A percentile compares a stretch with the other conserved stretches of the same genome.
Evolutionary conservation across 2,888 invertebrate species (phyloP).

Genomic region (Chalcosyrphus nemorum): DNA sequence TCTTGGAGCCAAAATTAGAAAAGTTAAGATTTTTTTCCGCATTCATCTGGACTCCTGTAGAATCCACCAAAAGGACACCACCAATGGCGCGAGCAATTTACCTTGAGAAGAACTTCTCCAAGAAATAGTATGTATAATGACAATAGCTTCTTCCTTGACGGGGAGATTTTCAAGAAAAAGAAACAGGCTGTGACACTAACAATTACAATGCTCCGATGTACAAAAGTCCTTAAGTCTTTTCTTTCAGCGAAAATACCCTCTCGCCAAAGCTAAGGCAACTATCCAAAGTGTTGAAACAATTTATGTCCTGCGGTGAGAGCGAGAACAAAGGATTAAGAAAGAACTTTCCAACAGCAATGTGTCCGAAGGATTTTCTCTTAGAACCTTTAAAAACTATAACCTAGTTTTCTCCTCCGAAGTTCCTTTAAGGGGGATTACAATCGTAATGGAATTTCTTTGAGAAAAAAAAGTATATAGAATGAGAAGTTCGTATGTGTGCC

Average conservation of each 20-base stretch:
- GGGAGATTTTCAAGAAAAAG: neutral
- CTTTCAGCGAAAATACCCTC: neutral
- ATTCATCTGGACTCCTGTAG: neutral
- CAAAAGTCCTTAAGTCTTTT: slow-evolving; percentile 29
- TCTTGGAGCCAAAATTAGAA: neutral
- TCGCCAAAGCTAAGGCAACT: slow-evolving; percentile 10
- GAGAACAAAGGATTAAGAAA: slow-evolving; percentile 45
- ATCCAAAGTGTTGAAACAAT: slow-evolving; percentile 61
- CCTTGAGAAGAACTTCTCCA: neutral
- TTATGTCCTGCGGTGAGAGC: slow-evolving; percentile 43
- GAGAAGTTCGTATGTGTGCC: slow-evolving; percentile 16
- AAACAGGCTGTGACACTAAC: slow-evolving; percentile 1
- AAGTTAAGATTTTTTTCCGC: neutral
- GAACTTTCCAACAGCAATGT: slow-evolving; percentile 53
- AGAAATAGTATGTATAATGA: neutral
- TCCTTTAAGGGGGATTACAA: slow-evolving; percentile 54
- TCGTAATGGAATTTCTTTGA: slow-evolving; percentile 54
- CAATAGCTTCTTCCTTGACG: neutral
- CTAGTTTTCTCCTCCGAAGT: slow-evolving; percentile 41
- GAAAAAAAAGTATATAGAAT: neutral
- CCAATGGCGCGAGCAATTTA: neutral
- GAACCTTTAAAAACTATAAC: slow-evolving; percentile 41
- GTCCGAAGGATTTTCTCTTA: slow-evolving; percentile 53
- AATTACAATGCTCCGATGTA: slow-evolving; percentile 19
- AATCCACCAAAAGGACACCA: neutral